Conservation (phyloP, 1,140 invertebrate genomes). For the Olivierus martensii region DNA sequence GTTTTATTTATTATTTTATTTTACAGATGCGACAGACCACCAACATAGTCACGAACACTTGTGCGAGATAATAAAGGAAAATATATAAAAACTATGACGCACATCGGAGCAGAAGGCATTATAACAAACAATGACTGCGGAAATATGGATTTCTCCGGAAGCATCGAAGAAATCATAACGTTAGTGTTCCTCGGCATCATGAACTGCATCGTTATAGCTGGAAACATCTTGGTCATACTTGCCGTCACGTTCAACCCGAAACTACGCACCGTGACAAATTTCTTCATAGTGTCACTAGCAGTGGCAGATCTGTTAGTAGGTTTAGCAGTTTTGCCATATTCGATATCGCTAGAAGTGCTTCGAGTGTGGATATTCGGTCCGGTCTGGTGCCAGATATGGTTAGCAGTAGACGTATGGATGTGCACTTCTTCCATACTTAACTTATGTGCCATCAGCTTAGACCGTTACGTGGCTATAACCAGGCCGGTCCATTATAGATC, state of each 20-base stretch:
- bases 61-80: too few species aligned
- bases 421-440: slow-evolving; percentile 89
- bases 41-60: too few species aligned
- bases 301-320: slow-evolving; percentile 82
- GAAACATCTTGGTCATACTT: slow-evolving; percentile 80
- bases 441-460: slow-evolving; percentile 62
- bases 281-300: slow-evolving; percentile 84
- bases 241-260: slow-evolving; percentile 77
- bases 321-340: slow-evolving; percentile 70
- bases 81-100: too few species aligned
- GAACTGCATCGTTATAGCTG: slow-evolving; percentile 63
- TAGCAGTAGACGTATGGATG: slow-evolving; percentile 89
- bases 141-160: too few species aligned
- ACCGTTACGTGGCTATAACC: slow-evolving; percentile 87
- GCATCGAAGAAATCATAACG: too few species aligned
- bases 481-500: slow-evolving; percentile 78
- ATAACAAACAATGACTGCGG: too few species aligned
- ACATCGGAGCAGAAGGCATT: too few species aligned
- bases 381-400: slow-evolving; percentile 78
- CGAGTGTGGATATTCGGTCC: slow-evolving; percentile 83
- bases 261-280: slow-evolving; percentile 77
- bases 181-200: slow-evolving; percentile 46
- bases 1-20: too few species aligned
- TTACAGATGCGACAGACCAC: too few species aligned
- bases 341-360: slow-evolving; percentile 61